A percentile compares a stretch with the other conserved stretches of the same genome.
These are phyloP conservation scores for Agelastica alni DNA, from an alignment of 2,888 invertebrate genomes.

Conservation along the genomic window DNA sequence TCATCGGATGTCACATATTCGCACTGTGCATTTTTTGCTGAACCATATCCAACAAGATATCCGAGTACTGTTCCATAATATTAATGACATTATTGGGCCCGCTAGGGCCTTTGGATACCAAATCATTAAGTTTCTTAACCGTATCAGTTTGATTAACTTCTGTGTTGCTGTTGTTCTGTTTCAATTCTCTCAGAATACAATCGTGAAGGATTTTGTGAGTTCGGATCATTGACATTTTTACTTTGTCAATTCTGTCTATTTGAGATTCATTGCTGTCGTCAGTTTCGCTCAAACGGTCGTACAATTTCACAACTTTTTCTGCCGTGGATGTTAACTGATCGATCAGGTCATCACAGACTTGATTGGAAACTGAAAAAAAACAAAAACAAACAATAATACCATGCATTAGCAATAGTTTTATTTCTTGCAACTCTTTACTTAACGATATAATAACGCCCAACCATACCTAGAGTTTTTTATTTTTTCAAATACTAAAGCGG, in stretches of 20 bases:
- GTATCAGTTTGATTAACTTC: conserved; percentile 59
- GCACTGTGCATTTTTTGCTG: conserved; percentile 62
- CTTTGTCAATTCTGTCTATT: conserved; percentile 54
- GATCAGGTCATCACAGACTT: conserved; percentile 64
- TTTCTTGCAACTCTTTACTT: no score
- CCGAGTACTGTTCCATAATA: conserved; percentile 67
- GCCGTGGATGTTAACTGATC: conserved; percentile 68
- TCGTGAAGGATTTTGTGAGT: conserved; percentile 64
- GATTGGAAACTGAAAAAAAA: conserved; percentile 64
- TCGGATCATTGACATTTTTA: conserved; percentile 62
- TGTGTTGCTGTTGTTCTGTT: conserved; percentile 51
- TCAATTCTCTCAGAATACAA: conserved; percentile 54
- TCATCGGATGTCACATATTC: conserved; percentile 45
- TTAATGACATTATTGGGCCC: conserved; percentile 61
- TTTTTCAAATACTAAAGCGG: no score
- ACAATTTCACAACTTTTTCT: conserved; percentile 72
- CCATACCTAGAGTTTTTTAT: no score
- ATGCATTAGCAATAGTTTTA: no score
- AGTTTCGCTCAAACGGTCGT: conserved; percentile 61
- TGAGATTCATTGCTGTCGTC: conserved; percentile 42
- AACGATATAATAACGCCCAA: no score
- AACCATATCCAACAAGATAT: conserved; percentile 64
- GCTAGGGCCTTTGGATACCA: conserved; percentile 51
- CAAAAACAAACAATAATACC: no score
- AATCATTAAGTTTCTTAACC: conserved; percentile 59